Percentiles rank a stretch among this genome's conserved stretches.
phyloP scores from a whole-genome alignment of 1,140 invertebrate species.

The Octopus sinensis region DNA sequence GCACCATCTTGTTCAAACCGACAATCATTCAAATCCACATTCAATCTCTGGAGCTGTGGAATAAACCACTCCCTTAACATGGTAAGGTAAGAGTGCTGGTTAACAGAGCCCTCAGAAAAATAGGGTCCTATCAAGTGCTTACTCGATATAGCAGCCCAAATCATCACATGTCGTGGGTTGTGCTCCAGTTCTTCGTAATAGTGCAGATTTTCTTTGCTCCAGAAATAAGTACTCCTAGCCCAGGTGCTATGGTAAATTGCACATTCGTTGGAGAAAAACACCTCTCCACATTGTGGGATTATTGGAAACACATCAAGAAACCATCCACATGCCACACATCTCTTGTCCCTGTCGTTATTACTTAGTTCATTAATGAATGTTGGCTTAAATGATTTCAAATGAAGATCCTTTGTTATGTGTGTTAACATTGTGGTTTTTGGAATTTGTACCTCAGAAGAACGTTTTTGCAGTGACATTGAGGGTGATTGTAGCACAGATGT shows the following conservation, averaged over 20 bases:
- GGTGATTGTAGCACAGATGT: neutral
- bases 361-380: neutral
- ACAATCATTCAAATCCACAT: too few relatives aligned
- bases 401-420: too few relatives aligned
- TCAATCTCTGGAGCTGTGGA: too few relatives aligned
- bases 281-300: neutral
- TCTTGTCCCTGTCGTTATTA: neutral
- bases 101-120: too few relatives aligned
- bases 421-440: too few relatives aligned
- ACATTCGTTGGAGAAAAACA: constrained; percentile 7
- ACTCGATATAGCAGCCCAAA: too few relatives aligned
- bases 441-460: neutral
- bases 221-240: constrained; percentile 8
- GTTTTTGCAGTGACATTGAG: neutral
- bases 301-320: neutral
- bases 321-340: neutral
- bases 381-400: constrained; percentile 4
- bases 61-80: too few relatives aligned
- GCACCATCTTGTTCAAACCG: too few relatives aligned
- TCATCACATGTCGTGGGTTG: too few relatives aligned
- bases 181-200: neutral
- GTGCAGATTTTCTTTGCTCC: neutral
- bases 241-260: neutral
- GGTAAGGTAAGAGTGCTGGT: too few relatives aligned
- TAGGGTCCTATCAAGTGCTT: too few relatives aligned